Base-by-base conservation (phyloP, 2,113 vertebrate species). In the Thamnophis sirtalis region DNA sequence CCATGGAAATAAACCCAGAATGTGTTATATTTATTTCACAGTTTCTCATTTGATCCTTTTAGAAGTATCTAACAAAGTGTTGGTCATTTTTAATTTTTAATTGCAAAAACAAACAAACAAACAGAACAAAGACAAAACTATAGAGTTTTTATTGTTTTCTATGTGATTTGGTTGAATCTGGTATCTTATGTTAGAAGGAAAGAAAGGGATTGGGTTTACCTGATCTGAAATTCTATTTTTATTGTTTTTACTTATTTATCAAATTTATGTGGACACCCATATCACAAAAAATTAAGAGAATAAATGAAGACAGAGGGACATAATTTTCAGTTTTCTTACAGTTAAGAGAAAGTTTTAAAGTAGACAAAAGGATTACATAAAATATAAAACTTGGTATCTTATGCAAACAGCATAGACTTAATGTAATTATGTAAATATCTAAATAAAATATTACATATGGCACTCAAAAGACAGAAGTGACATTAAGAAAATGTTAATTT, bases 401-500 rank as follows among this genome's bases (percentile, higher is more conserved):
- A 38, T 80, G 9, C 53, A 56, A 56, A 43, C 9, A 43, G 9
- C 22, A 22, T 33, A 87, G 4, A 8, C 8, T 13, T 53, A n/a
- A 73, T 13, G 50, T n/a, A 24, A 43, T 55, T 54, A 43, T 80
- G 10, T 15, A 90, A 50, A 90, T 54, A 26, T 33, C 9, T 84
- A 43, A 33, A 24, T 53, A 19, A 33, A 54, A 84, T 55, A 53
- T 15, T 84, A 51, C n/a, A 73, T 73, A 55, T 58, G 55, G 26
- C 5, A 60, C 58, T 55, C 1, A 24, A 43, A 88, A 56, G 4
- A 43, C 9, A 56, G 33, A 38, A 33, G 33, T 1, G 5, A 56
- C 33, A 88, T 88, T 56, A n/a, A 68, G 90, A 2, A 88, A 90
- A 93, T 84, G 94, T 28, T 95, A 11, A 38, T 9, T 49, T 48